Base-by-base conservation (phyloP, 2,888 invertebrate genomes). In the Aleiodes leptofemur region DNA sequence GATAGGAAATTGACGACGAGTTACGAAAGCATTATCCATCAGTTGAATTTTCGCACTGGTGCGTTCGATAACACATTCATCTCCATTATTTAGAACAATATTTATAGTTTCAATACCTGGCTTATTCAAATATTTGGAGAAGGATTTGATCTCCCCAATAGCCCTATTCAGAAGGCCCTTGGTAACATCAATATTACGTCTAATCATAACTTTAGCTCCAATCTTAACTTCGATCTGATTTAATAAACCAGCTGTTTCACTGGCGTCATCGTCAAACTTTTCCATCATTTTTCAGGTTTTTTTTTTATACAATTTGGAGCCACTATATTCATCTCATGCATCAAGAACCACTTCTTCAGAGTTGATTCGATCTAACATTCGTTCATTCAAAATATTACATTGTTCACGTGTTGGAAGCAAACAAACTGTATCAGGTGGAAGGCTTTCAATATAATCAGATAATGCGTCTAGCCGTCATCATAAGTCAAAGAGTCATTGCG, bases 161-260 rank as follows among this genome's bases (percentile, higher is more conserved):
- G 69, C 14, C 31, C 69, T 55, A 50, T 71, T 43, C 43, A 16
- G 13, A 57, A 38, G 23, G n/a, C 57, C 31, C 9, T 16, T 16
- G 5, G 56, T 56, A 4, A 56, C 5, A 16, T 56, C 56, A 56
- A 56, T 56, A 16, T 71, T 51, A 23, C 23, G 31, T 38, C 31
- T 34, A 29, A 53, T 57, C 56, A 56, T 56, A 56, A 56, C 9
- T 56, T 16, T 53, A 14, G 72, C 72, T 4, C 64, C 72, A 14
- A 72, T 53, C 50, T 72, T 72, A 53, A 72, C 48, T 34, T 34
- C 34, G 16, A 72, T 66, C 16, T 48, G 14, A 50, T 64, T 64
- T 31, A 79, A 74, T 4, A 84, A 74, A 7, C 83, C 83, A 14
- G 81, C 84, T 29, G 82, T 82, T 50, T 70, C 61, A 3, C 78